Base-by-base conservation (phyloP, 1,140 invertebrate species). In the Himalopsyche phryganea region DNA sequence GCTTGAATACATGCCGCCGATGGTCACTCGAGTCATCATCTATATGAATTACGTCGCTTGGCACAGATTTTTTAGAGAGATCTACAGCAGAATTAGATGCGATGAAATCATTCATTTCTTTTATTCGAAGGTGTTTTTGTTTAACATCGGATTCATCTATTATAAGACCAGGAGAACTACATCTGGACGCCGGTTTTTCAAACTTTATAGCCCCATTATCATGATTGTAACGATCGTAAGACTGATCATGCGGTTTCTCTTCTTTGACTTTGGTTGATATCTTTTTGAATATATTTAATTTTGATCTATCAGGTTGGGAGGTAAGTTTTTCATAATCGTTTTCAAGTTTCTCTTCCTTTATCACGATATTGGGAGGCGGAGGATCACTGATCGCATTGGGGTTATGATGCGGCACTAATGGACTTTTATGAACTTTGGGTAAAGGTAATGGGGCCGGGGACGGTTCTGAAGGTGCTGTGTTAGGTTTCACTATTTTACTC, bases 221-320 rank as follows among this genome's bases (percentile, higher is more conserved):
- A 9, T 47, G 44, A 9, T 41, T 23, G 38, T 48, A 45, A 33
- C 47, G 40, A 28, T 59, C 57, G 17, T 32, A 9, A n/a, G 32
- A 77, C 73, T 65, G 71, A 60, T 79, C 81, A 59, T 74, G 72
- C 65, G 66, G 62, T 20, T 78, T 81, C 62, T 85, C 83, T 65
- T 86, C 84, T 73, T 87, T 89, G 13, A 84, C 83, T 77, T 89
- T 89, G 68, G 76, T 77, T 48, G 87, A 85, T 66, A 91, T 89
- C 74, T 91, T 91, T 68, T 90, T 92, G 65, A 92, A 90, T 68
- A 92, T 90, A 75, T 91, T 91, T 18, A 90, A 71, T 71, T 92
- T 92, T 69, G 85, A 87, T 70, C 85, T 88, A 68, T 91, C 87
- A 1, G 88, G 89, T 70, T 91, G 89, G 2, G 82, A 85, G 1